Evolutionary conservation across 2,797 vertebrate species (phyloP).

Genomic region (Okamejei kenojei): DNA sequence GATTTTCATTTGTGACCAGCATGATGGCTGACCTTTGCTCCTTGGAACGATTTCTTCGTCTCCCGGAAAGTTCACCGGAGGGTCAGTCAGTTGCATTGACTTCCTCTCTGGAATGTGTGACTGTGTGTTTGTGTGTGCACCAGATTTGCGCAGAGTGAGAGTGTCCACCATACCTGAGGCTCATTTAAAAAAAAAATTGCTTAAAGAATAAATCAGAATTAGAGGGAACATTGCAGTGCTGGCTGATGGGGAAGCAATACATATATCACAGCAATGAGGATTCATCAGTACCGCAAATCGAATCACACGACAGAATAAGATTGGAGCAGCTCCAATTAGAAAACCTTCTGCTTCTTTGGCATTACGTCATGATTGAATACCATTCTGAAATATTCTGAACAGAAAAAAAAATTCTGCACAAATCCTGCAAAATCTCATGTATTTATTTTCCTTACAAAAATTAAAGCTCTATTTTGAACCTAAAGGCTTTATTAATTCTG

Average conservation of each 20-base stretch:
- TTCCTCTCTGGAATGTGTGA: constrained; percentile 55
- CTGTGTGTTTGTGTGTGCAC: constrained; percentile 51
- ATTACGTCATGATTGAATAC: not conserved
- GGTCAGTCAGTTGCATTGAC: constrained; percentile 71
- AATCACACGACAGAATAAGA: not conserved
- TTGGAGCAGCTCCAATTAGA: not conserved
- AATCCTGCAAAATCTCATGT: not conserved
- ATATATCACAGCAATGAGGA: constrained; percentile 16
- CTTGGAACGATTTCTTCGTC: constrained; percentile 71
- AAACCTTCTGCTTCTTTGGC: not conserved
- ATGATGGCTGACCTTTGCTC: constrained; percentile 82
- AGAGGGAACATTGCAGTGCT: not conserved
- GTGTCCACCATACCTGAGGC: not conserved
- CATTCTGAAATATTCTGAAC: not conserved
- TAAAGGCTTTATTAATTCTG: constrained; percentile 25
- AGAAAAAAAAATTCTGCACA: not conserved
- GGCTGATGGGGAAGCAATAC: not conserved
- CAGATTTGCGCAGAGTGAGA: constrained; percentile 42
- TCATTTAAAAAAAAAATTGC: too few species aligned
- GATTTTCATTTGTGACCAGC: constrained; percentile 81
- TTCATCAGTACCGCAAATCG: constrained; percentile 5
- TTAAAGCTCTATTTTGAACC: not conserved
- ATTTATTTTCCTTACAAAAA: not conserved
- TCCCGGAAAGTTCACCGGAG: constrained; percentile 78
- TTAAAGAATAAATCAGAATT: not conserved